phyloP scores from a whole-genome alignment of 2,888 invertebrate genomes.

The Agriopis aurantiaria region DNA sequence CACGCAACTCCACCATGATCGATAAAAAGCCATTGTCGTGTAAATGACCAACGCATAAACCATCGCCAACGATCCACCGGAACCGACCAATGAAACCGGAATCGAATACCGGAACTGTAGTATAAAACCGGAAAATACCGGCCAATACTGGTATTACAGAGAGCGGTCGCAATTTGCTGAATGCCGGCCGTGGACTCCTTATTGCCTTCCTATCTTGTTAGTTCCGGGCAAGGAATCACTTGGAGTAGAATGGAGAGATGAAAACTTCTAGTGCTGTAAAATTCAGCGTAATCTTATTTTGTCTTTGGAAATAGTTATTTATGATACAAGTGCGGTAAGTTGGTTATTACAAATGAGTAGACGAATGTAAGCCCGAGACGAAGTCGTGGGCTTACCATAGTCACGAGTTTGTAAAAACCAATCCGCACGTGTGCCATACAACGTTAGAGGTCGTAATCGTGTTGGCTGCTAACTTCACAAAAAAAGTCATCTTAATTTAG shows the following conservation, averaged over 20 bases:
- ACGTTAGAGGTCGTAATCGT: too few relatives aligned
- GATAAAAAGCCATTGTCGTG: conserved; percentile 22
- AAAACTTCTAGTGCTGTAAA: conserved; percentile 16
- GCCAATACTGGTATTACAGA: conserved; percentile 40
- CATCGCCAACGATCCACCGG: conserved; percentile 28
- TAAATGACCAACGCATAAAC: conserved; percentile 25
- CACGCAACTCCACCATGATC: conserved; percentile 5
- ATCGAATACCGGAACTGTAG: conserved; percentile 36
- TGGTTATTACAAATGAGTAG: too few relatives aligned
- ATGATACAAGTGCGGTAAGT: too few relatives aligned
- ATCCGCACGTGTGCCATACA: too few relatives aligned
- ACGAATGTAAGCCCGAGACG: too few relatives aligned
- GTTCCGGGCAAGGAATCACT: conserved; percentile 32
- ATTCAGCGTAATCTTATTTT: conserved; percentile 17
- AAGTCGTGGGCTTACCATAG: too few relatives aligned
- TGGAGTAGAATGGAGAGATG: conserved; percentile 11
- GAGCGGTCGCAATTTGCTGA: conserved; percentile 39
- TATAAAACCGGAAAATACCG: conserved; percentile 36
- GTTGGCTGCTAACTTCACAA: too few relatives aligned
- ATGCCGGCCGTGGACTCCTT: conserved; percentile 31
- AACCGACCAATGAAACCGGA: conserved; percentile 37
- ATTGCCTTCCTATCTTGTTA: conserved; percentile 36
- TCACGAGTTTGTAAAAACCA: too few relatives aligned
- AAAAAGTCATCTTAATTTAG: too few relatives aligned
- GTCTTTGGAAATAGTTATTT: too few relatives aligned